Percentiles rank a stretch among this genome's conserved stretches.
Evolutionary conservation across 2,113 vertebrate genomes (phyloP).

Genomic region (Grammomys dolichurus): DNA sequence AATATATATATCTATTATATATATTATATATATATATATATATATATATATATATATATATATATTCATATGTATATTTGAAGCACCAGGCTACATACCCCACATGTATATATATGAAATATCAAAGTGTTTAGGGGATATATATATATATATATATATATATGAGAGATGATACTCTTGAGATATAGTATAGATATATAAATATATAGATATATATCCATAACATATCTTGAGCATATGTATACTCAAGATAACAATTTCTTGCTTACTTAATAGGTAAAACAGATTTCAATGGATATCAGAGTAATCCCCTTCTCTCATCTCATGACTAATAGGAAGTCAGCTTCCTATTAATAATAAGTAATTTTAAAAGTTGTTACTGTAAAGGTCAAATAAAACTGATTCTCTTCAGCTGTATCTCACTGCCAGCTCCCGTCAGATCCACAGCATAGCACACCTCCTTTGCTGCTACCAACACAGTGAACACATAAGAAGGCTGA

Average conservation of each 20-base stretch:
- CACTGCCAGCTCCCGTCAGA: neutral
- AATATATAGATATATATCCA: neutral
- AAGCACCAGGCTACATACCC: no score
- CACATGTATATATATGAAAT: no score
- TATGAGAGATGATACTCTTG: neutral
- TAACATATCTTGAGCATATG: no score
- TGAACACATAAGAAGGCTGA: neutral
- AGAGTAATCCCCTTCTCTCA: slow-evolving; percentile 56
- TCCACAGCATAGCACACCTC: neutral
- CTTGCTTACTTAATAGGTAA: slow-evolving; percentile 40
- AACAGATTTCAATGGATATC: neutral
- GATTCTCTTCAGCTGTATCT: neutral
- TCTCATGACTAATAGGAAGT: neutral
- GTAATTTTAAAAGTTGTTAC: slow-evolving; percentile 40
- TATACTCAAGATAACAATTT: neutral
- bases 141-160: neutral
- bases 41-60: neutral
- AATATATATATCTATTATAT: neutral
- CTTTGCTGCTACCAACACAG: neutral
- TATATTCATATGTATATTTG: neutral
- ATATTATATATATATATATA: neutral
- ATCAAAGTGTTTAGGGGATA: no score
- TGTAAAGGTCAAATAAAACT: slow-evolving; percentile 50
- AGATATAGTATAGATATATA: neutral
- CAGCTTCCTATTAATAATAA: slow-evolving; percentile 52